phyloP scores from a whole-genome alignment of 2,797 vertebrate species.

The Percopsis omiscomaycus region DNA sequence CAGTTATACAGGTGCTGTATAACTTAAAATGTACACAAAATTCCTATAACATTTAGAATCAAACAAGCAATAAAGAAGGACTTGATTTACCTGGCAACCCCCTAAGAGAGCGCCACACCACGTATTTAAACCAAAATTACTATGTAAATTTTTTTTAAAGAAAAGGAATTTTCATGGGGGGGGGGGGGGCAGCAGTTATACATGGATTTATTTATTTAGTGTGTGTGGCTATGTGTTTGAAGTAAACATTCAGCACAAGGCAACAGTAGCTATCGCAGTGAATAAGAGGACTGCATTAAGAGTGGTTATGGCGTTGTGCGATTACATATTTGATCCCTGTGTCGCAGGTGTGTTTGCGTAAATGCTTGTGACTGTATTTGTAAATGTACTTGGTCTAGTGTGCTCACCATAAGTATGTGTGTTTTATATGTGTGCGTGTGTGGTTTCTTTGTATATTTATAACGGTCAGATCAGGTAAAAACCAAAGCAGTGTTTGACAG shows the following conservation, averaged over 20 bases:
- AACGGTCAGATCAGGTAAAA: not conserved
- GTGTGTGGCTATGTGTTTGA: not conserved
- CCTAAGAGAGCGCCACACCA: not conserved
- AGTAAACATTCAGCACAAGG: constrained; percentile 2
- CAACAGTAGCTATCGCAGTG: not conserved
- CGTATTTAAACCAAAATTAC: not conserved
- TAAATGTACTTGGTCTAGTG: not conserved
- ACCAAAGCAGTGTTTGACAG: not conserved
- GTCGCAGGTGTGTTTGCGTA: not conserved
- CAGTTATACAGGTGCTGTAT: not conserved
- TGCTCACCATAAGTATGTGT: not conserved
- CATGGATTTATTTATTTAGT: not conserved
- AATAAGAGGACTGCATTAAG: not conserved
- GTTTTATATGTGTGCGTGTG: not conserved
- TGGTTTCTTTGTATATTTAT: not conserved
- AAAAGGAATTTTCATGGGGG: too few species aligned
- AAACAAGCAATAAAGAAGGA: not conserved
- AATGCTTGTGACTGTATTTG: not conserved
- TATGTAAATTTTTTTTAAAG: not conserved
- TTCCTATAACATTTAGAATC: too few species aligned
- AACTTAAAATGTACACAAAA: too few species aligned
- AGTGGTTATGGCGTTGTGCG: not conserved
- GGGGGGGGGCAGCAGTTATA: not conserved
- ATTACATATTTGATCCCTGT: not conserved
- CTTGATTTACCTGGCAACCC: not conserved